Evolutionary conservation across 1,140 invertebrate genomes (phyloP), one percentile per base, ranked within the genome.

Genomic region (Drosophila mauritiana): DNA sequence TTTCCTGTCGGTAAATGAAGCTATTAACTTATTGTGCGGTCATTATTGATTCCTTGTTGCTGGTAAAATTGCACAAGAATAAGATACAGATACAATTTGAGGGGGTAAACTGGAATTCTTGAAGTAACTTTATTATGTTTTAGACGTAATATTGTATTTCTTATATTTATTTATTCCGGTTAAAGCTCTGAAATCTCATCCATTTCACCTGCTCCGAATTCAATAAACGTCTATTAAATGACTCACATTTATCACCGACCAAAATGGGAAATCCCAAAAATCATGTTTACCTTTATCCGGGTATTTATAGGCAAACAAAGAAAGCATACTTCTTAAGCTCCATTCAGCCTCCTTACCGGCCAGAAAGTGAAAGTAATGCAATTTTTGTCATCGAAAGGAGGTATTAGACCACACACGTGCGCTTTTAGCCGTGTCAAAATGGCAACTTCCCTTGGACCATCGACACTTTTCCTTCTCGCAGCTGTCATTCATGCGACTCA

Each of bases 401-500:
- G 82, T 86, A 81, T 86, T 86, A 86, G 82, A 69, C 80, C 20
- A 59, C 46, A 86, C 78, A 86, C 82, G 82, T 86, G 82, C 61
- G 40, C 67, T 51, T 64, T 73, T 67, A 77, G 78, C 65, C 52
- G 22, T 56, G 42, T 39, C 40, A 62, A 58, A 52, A 54, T 37
- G 54, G n/a, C 25, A 57, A 20, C 54, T 42, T 7, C 15, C 13
- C 7, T 31, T 15, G 13, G 31, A 34, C 27, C 10, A 37, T 22
- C 12, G 7, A 11, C 57, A 43, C 46, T 13, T 43, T 43, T 31
- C 25, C 25, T 42, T 11, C 40, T n/a, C 22, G n/a, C 22, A 46
- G 59, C 68, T 86, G 82, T 86, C 82, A 81, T 81, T 86, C 78
- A 86, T 86, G 82, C 82, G 55, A 74, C 82, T 86, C 82, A 80